Base-by-base conservation (phyloP, 2,113 vertebrate genomes). In the Phaethon lepturus region DNA sequence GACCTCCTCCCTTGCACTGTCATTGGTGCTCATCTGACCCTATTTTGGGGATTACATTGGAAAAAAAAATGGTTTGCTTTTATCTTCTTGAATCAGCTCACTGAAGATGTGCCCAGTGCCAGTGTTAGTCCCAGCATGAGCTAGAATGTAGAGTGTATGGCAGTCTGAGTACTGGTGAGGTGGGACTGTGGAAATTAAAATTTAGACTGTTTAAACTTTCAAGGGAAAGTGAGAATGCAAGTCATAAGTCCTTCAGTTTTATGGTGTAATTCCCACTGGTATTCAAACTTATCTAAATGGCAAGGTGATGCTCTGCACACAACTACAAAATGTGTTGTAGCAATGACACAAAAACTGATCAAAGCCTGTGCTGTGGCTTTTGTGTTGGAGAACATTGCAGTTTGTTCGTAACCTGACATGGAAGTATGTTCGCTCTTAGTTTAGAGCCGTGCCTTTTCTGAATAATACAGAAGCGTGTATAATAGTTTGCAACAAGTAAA, bases 71-170 rank as follows among this genome's bases (percentile, higher is more conserved):
- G 38, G 38, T 53, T 94, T 50, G 17, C 14, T 91, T 86, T 88
- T 71, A 49, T 82, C n/a, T 83, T 82, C 40, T 53, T 75, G 52
- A 67, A 72, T 82, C 7, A 5, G 20, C 47, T 95, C 33, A 29
- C 45, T 80, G 63, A 95, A 62, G 75, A 76, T 88, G 62, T 77
- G 19, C 10, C n/a, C 8, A 10, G 28, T 64, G 35, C 40, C 49
- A 42, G 49, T 60, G 24, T 26, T 38, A 60, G 28, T 49, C 17
- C 76, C 58, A 64, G 31, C 1, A 0, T 35, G 73, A 90, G 35
- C 18, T 33, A 58, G 26, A 50, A 77, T 0, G 0, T 56, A 40
- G 60, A 72, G 55, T 3, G 0, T 2, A 2, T 28, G n/a, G 35
- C 20, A 35, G 44, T 69, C 45, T 42, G n/a, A 63, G 76, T 49